Evolutionary conservation across 2,888 invertebrate species (phyloP), one percentile per base, ranked within the genome.

Genomic region (Elmis aenea): DNA sequence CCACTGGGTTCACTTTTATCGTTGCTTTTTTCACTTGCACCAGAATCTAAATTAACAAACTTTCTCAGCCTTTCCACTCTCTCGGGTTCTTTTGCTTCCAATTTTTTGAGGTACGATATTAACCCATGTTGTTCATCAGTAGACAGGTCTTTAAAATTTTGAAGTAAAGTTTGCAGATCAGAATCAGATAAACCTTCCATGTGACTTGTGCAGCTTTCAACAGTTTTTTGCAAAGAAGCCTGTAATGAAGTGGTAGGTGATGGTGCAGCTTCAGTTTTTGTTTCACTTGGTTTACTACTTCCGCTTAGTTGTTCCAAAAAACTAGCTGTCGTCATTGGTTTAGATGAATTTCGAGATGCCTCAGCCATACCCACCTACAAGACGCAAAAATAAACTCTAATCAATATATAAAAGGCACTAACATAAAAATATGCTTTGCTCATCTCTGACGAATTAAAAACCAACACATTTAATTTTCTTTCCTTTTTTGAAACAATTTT

Each of bases 121-220:
- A 90, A 72, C 50, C 84, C 83, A 58, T 86, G 84, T 55, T 90
- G 89, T 59, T 90, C 89, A 45, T 87, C 85, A 0, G 79, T 77
- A 0, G 83, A 83, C 8, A 90, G 64, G 53, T 87, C 85, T 59
- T 85, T 86, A 51, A 84, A 85, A 58, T 88, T 89, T 61, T 86
- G 85, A 35, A 90, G 61, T 1, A 89, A 66, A 0, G 85, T 82
- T 59, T 88, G 85, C 26, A 90, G 63, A 55, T 90, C 89, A 0
- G 82, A 79, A 59, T 90, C 87, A 0, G 86, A 85, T 5, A 90
- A 68, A 6, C 80, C 81, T 50, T 86, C 86, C 77, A 86, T 81
- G 33, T 50, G 51, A 27, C 33, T 53, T 5, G 52, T 46, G 8
- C 48, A 33, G 12, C 39, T 48, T 36, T 46, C 30, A 16, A 44